Base-by-base conservation (phyloP, 1,140 invertebrate species). In the Arion vulgaris region DNA sequence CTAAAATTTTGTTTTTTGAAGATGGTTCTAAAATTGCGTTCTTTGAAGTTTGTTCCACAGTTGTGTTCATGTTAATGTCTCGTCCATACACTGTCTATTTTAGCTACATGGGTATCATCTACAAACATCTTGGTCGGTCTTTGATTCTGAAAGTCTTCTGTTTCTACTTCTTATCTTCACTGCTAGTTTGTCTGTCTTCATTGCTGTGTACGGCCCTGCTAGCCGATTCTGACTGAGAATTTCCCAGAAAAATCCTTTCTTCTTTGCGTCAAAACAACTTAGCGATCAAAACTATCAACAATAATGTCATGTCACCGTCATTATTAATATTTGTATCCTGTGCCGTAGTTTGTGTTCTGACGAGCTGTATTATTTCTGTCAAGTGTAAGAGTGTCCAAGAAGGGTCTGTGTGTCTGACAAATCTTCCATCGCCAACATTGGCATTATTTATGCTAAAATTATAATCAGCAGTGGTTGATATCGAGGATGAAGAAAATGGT, bases 241-340 rank as follows among this genome's bases (percentile, higher is more conserved):
- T n/a, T 62, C 5, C 38, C 15, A 74, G 72, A 1, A 41, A 49
- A 45, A 74, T 41, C 13, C 1, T 49, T 36, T 57, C 19, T 77
- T 32, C 28, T 38, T 77, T 32, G 75, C 49, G 32, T 77, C 75
- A 77, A 77, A 34, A 77, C 57, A 1, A 77, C 75, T 39, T 77
- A 51, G 23, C 49, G 62, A 4, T 28, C 13, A 77, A 77, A 77
- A 28, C 49, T 38, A 62, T 77, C 75, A 57, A 77, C 41, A 32
- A 19, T 9, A 62, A 62, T 51, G 11, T 2, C 32, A 71, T 7
- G 32, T 36, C 34, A 36, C 15, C 13, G 69, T 34, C 38, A 26
- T 32, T 36, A 39, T 71, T 36, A 5, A 34, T 26, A n/a, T n/a
- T n/a, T n/a, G n/a, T n/a, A n/a, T n/a, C n/a, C n/a, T n/a, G n/a